phyloP scores from a whole-genome alignment of 2,797 vertebrate genomes.

The Coregonus ussuriensis region DNA sequence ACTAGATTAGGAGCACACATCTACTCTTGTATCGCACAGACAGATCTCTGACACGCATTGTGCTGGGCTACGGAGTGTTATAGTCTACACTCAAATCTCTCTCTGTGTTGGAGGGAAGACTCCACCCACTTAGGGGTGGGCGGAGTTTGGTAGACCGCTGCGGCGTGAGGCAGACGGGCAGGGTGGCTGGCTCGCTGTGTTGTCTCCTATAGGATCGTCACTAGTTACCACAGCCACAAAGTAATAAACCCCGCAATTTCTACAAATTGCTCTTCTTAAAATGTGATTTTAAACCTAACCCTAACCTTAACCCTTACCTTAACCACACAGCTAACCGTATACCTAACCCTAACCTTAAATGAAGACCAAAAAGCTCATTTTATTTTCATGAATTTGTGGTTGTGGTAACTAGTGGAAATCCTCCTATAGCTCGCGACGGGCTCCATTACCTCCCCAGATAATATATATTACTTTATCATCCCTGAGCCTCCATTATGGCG shows the following conservation, averaged over 20 bases:
- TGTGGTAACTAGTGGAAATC: too few species aligned
- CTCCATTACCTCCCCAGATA: background rate
- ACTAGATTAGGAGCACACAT: conserved; percentile 69
- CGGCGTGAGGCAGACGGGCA: conserved; percentile 43
- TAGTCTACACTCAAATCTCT: conserved; percentile 67
- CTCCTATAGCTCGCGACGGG: background rate
- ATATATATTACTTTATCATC: background rate
- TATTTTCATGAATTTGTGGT: too few species aligned
- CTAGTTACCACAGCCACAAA: too few species aligned
- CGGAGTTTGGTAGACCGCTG: conserved; percentile 42
- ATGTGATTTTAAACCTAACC: too few species aligned
- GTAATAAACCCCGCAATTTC: too few species aligned
- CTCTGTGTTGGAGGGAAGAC: conserved; percentile 49
- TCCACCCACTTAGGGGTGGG: conserved; percentile 76
- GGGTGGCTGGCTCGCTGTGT: conserved; percentile 17
- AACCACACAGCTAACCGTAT: too few species aligned
- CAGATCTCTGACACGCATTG: conserved; percentile 87
- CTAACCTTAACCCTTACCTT: too few species aligned
- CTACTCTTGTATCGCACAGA: conserved; percentile 78
- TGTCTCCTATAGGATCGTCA: background rate
- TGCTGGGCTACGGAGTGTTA: conserved; percentile 83
- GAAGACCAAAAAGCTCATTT: too few species aligned
- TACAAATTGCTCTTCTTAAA: too few species aligned
- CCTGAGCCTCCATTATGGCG: background rate
- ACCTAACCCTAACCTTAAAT: too few species aligned